phyloP scores from a whole-genome alignment of 92 coral and sea anemone genomes.

The Porites cylindrica region DNA sequence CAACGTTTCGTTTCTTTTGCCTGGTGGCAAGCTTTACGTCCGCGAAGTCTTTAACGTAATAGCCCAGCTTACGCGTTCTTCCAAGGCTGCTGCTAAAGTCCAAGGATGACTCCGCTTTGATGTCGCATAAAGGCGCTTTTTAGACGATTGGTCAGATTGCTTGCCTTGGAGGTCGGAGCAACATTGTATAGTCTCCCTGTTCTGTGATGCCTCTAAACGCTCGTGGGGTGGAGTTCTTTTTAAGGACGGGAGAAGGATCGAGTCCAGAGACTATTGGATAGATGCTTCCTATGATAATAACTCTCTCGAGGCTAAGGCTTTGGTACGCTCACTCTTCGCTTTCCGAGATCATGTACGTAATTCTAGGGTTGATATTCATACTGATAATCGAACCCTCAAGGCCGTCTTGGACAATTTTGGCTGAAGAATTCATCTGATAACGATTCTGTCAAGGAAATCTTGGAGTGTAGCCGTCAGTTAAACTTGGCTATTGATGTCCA shows the following conservation, averaged over 20 bases:
- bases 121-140: constrained; percentile 41
- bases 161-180: constrained; percentile 56
- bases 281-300: constrained; percentile 1
- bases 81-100: not conserved
- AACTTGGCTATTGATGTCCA: constrained; percentile 36
- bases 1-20: constrained; percentile 58
- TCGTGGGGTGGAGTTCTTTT: constrained; percentile 11
- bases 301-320: constrained; percentile 45
- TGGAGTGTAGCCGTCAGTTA: constrained; percentile 24
- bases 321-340: constrained; percentile 35
- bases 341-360: constrained; percentile 27
- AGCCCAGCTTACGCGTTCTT: constrained; percentile 13
- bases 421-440: not conserved
- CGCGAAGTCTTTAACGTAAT: constrained; percentile 35
- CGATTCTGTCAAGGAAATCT: constrained; percentile 42
- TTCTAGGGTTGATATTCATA: constrained; percentile 44
- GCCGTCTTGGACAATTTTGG: not conserved
- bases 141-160: constrained; percentile 27
- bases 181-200: constrained; percentile 39
- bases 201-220: constrained; percentile 48
- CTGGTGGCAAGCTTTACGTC: constrained; percentile 52
- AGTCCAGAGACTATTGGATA: not conserved
- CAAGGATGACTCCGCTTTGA: constrained; percentile 23
- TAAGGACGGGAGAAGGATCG: not conserved
- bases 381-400: constrained; percentile 36